Conservation (phyloP, 2,888 invertebrate genomes). For the Drosophila mayaguana region DNA sequence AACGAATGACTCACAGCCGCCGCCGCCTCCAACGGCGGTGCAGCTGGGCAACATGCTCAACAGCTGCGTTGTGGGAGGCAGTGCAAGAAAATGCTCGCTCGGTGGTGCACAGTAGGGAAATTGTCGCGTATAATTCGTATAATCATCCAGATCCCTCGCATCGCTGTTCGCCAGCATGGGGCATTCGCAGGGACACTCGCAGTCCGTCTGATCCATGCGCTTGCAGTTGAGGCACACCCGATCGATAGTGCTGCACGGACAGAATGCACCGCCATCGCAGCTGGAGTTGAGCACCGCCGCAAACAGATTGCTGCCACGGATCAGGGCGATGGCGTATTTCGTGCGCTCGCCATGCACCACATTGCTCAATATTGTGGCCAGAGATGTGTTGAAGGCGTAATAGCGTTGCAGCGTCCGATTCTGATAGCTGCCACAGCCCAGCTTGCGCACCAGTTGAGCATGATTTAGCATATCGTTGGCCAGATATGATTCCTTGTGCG, state of each 20-base stretch:
- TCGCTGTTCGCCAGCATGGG: constrained; percentile 84
- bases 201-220: constrained; percentile 96
- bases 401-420: constrained; percentile 94
- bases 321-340: constrained; percentile 92
- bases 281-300: constrained; percentile 95
- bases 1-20: constrained; percentile 89
- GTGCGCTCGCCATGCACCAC: constrained; percentile 94
- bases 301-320: constrained; percentile 95
- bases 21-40: constrained; percentile 84
- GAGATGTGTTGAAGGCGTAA: constrained; percentile 92
- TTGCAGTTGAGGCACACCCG: constrained; percentile 95
- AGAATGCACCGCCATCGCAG: constrained; percentile 93
- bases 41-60: constrained; percentile 88
- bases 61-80: constrained; percentile 81
- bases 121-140: constrained; percentile 77
- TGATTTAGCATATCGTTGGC: constrained; percentile 96
- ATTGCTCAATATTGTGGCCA: constrained; percentile 91
- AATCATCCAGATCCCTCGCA: constrained; percentile 39
- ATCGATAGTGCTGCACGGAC: constrained; percentile 96
- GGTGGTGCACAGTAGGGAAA: constrained; percentile 83
- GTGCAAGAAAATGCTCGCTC: constrained; percentile 74
- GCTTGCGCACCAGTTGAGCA: constrained; percentile 92
- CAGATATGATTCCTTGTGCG: constrained; percentile 95
- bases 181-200: constrained; percentile 98
- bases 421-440: constrained; percentile 93